Evolutionary conservation across 1,140 invertebrate species (phyloP).

Genomic region (Oncopodura yosiiana): DNA sequence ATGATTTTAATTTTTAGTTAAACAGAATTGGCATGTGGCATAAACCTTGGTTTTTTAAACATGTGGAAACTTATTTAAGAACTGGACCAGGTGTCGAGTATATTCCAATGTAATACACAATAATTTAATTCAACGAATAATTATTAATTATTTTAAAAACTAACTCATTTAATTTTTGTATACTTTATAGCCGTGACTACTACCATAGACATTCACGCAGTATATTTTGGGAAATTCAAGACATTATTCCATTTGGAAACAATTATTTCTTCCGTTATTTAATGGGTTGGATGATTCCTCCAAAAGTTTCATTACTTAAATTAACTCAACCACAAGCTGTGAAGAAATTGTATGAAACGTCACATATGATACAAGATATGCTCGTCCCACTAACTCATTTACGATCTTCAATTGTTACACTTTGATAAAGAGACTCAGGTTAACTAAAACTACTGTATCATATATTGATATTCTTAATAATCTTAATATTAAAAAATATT

Average conservation of each 20-base stretch:
- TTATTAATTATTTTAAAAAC: no score
- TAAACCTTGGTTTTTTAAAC: slow-evolving; percentile 75
- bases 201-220: slow-evolving; percentile 70
- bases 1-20: slow-evolving; percentile 40
- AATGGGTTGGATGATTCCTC: slow-evolving; percentile 57
- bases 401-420: slow-evolving; percentile 49
- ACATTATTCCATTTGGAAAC: slow-evolving; percentile 80
- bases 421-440: slow-evolving; percentile 63
- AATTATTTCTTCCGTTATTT: slow-evolving; percentile 59
- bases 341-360: slow-evolving; percentile 62
- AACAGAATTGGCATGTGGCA: slow-evolving; percentile 67
- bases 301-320: slow-evolving; percentile 72
- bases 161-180: no score
- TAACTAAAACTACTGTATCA: no score
- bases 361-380: slow-evolving; percentile 78
- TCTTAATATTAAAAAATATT: no score
- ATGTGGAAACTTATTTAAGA: slow-evolving; percentile 53
- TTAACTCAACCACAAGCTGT: slow-evolving; percentile 65
- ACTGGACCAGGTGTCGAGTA: slow-evolving; percentile 49
- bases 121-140: no score
- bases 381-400: slow-evolving; percentile 58
- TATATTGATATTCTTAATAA: slow-evolving; percentile 5
- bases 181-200: no score
- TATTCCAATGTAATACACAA: slow-evolving; percentile 66
- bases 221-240: slow-evolving; percentile 45